phyloP scores from a whole-genome alignment of 37 sponge, comb jelly and placozoan species.

The Haliclona indistincta region DNA sequence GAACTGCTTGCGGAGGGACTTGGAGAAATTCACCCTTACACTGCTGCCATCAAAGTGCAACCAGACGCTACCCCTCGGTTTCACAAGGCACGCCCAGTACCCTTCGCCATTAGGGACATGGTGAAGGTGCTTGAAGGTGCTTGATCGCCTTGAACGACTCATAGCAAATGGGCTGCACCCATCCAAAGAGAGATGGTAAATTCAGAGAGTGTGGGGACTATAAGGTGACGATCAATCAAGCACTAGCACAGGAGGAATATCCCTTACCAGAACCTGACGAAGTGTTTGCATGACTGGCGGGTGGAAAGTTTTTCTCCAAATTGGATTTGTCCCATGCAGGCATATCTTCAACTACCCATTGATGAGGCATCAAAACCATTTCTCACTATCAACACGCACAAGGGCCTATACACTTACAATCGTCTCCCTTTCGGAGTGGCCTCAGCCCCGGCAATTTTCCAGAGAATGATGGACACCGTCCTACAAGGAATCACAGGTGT shows the following conservation, averaged over 20 bases:
- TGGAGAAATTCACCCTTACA: conserved; percentile 8
- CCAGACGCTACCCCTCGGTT: conserved; percentile 22
- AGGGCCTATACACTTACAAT: conserved; percentile 24
- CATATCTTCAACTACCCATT: conserved; percentile 31
- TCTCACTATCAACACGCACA: conserved; percentile 21
- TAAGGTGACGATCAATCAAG: conserved; percentile 35
- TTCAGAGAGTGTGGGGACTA: conserved; percentile 26
- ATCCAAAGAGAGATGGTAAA: conserved; percentile 20
- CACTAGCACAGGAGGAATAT: conserved; percentile 19
- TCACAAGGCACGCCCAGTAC: conserved; percentile 11
- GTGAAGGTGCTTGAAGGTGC: conserved; percentile 17
- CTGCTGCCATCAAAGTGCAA: conserved; percentile 8
- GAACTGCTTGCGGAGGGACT: conserved; percentile 30
- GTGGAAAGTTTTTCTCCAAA: conserved; percentile 18
- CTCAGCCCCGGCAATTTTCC: conserved; percentile 48
- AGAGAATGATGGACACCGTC: conserved; percentile 40
- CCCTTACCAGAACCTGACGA: conserved; percentile 51
- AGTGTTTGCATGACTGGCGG: conserved; percentile 19
- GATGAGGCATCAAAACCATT: conserved; percentile 16
- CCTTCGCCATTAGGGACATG: conserved; percentile 2
- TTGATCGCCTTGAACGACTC: conserved; percentile 11
- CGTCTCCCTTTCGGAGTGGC: conserved; percentile 34
- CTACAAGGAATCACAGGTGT: too few relatives aligned
- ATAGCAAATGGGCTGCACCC: conserved; percentile 41
- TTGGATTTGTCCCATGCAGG: conserved; percentile 30